Evolutionary conservation across 2,797 vertebrate genomes (phyloP), one percentile per base, ranked within the genome.

Genomic region (Acanthiza pusilla): DNA sequence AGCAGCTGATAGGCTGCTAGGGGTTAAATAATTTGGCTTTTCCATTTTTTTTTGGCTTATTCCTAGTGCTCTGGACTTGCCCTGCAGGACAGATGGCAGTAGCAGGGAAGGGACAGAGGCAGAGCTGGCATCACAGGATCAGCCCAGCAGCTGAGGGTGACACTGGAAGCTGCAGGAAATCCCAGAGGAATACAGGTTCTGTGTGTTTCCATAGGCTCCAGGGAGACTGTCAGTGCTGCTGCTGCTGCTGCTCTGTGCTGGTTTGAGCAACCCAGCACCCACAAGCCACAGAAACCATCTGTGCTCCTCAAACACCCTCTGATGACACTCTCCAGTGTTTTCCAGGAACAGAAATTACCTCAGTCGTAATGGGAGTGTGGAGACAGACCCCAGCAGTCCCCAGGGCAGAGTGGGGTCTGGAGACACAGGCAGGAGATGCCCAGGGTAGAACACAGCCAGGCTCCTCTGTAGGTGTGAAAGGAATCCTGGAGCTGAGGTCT

Each of bases 291-390:
- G n/a, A 2, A 81, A 47, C 25, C 47, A 11, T 16, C 16, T 67
- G 36, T 30, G 65, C 26, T 72, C 73, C 8, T 13, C 55, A 50
- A 10, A 13, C 2, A 3, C 2, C 20, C 50, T 27, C 26, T 25
- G 26, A 7, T 29, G 36, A 18, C 14, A 3, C 30, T 3, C 15
- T 5, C 47, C 0, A 0, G 25, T 14, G 6, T 18, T 13, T 13
- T 16, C 68, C 7, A 5, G 16, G 54, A 23, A 1, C 30, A 60
- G 68, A 27, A 45, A 4, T 38, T 34, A 16, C 57, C 45, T 21
- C 1, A 16, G 25, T 5, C 12, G 14, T 29, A 9, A 5, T 1
- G 1, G 2, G 2, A 17, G 3, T 0, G 0, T 26, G 22, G 17
- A 23, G 71, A 45, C 25, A 32, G 61, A 13, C 2, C 1, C 13